These are phyloP conservation scores for Hypolimnas misippus DNA, from an alignment of 2,888 invertebrate species.

Conservation along the genomic window DNA sequence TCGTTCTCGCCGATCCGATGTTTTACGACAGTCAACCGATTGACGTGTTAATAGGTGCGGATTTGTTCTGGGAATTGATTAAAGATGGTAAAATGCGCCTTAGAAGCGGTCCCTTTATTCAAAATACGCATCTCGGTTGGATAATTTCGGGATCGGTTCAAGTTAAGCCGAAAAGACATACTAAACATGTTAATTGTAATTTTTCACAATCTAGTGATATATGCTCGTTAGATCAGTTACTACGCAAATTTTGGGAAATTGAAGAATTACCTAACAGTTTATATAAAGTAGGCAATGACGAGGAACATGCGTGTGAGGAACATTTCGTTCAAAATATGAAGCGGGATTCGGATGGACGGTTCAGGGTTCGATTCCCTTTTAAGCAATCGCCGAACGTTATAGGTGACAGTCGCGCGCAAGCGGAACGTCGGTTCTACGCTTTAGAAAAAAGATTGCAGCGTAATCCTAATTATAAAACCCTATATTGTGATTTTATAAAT, in stretches of 20 bases:
- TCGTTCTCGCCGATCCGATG: background rate
- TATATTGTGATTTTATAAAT: too few relatives aligned
- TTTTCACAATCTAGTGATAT: too few relatives aligned
- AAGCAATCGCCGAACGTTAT: conserved; percentile 39
- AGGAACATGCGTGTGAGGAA: conserved; percentile 45
- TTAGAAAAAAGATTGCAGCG: conserved; percentile 42
- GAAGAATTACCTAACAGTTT: conserved; percentile 36
- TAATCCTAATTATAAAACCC: too few relatives aligned
- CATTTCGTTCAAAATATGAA: conserved; percentile 38
- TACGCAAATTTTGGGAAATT: conserved; percentile 44
- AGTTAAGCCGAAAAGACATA: background rate
- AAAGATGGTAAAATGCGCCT: too few relatives aligned
- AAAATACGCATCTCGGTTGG: background rate
- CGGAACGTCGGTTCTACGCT: conserved; percentile 43
- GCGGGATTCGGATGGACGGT: conserved; percentile 41
- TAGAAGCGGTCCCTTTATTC: background rate
- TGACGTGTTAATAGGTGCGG: conserved; percentile 44
- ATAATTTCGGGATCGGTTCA: conserved; percentile 1
- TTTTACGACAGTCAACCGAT: conserved; percentile 13
- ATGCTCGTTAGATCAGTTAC: conserved; percentile 17
- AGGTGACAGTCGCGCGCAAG: conserved; percentile 39
- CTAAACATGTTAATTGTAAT: background rate
- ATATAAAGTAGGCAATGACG: conserved; percentile 25
- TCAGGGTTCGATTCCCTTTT: conserved; percentile 46
- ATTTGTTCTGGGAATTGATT: conserved; percentile 43